Evolutionary conservation across 2,113 vertebrate genomes (phyloP).

Genomic region (Clarias gariepinus): DNA sequence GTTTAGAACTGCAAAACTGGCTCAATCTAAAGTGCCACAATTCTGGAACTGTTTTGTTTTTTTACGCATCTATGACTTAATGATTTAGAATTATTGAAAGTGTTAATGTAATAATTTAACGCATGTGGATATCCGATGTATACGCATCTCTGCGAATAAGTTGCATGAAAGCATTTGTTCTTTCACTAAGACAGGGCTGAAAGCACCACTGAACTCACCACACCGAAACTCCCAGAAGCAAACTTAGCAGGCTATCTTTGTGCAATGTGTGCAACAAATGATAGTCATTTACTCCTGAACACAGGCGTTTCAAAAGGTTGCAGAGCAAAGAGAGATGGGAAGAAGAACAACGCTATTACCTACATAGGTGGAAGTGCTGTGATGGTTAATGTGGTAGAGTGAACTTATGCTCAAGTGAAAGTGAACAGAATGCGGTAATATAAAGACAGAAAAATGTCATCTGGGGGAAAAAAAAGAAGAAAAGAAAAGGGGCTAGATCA

Average conservation of each 20-base stretch:
- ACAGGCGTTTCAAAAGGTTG: slow-evolving; percentile 62
- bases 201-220: slow-evolving; percentile 6
- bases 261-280: slow-evolving; percentile 56
- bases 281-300: slow-evolving; percentile 60
- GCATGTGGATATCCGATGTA: background rate
- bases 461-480: background rate
- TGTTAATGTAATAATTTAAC: background rate
- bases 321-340: slow-evolving; percentile 50
- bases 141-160: background rate
- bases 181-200: background rate
- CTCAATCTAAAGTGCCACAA: no score
- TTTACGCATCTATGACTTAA: no score
- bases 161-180: background rate
- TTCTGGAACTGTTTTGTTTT: no score
- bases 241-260: slow-evolving; percentile 51
- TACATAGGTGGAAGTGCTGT: slow-evolving; percentile 56
- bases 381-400: slow-evolving; percentile 55
- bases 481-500: slow-evolving; percentile 44
- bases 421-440: slow-evolving; percentile 61
- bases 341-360: slow-evolving; percentile 53
- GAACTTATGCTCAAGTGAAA: slow-evolving; percentile 54
- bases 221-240: slow-evolving; percentile 37
- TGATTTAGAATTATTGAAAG: no score
- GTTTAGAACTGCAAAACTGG: no score
- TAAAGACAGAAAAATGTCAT: slow-evolving; percentile 68